phyloP scores from a whole-genome alignment of 2,797 vertebrate genomes.

The Sphenodon punctatus region DNA sequence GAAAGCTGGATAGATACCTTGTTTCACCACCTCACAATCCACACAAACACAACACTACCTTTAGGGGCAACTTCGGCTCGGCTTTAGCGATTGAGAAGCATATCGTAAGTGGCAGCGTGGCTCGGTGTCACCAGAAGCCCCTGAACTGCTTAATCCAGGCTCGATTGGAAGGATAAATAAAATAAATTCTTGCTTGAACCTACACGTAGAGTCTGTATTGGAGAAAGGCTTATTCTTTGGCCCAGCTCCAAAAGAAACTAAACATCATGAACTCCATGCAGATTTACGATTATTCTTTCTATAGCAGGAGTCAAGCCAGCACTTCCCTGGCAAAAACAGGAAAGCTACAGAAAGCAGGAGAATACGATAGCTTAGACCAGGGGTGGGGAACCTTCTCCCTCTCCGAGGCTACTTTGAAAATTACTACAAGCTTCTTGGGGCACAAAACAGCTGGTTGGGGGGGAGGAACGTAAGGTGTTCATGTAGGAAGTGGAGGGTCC shows the following conservation, averaged over 20 bases:
- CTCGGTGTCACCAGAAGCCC: slow-evolving; percentile 18
- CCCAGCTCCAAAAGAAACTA: slow-evolving; percentile 75
- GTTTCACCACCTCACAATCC: no score
- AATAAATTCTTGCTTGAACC: slow-evolving; percentile 75
- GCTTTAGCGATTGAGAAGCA: not conserved
- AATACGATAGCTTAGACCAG: not conserved
- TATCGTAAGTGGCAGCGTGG: slow-evolving; percentile 17
- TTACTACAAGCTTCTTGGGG: no score
- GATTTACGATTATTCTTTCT: slow-evolving; percentile 73
- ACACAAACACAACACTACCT: accelerated
- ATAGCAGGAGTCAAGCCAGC: slow-evolving; percentile 52
- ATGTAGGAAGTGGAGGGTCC: no score
- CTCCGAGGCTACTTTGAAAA: no score
- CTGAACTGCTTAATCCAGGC: slow-evolving; percentile 64
- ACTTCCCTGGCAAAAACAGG: slow-evolving; percentile 44
- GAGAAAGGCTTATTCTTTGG: slow-evolving; percentile 74
- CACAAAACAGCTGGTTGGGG: no score
- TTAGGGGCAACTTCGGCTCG: not conserved
- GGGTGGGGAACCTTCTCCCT: not conserved
- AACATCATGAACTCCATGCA: slow-evolving; percentile 75
- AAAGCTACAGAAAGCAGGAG: slow-evolving; percentile 7
- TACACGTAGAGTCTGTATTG: slow-evolving; percentile 67
- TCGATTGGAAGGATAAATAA: slow-evolving; percentile 75
- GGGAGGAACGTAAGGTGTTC: no score
- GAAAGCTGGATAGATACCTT: no score